Evolutionary conservation across 2,113 vertebrate genomes (phyloP).

Genomic region (Mirza zaza): DNA sequence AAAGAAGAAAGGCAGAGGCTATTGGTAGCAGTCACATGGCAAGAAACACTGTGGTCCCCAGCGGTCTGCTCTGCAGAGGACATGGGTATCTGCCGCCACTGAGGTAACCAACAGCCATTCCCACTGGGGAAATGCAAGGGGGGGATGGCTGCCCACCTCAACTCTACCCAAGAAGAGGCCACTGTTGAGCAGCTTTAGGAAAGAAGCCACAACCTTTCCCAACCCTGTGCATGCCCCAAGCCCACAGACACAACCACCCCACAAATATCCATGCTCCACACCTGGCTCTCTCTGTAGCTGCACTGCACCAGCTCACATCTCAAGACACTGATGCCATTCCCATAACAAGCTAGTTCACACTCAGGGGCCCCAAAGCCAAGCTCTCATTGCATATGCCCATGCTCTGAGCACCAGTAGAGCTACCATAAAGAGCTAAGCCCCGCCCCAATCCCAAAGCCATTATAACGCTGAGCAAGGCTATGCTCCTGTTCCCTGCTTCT

Average conservation of each 20-base stretch:
- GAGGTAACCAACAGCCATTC: not conserved
- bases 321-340: not conserved
- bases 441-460: not conserved
- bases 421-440: not conserved
- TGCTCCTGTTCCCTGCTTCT: not conserved
- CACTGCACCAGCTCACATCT: not conserved
- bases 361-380: not conserved
- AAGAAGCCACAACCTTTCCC: not conserved
- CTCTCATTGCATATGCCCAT: not conserved
- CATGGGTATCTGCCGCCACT: not conserved
- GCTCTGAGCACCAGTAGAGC: not conserved
- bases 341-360: not conserved
- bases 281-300: not conserved
- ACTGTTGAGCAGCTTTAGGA: not conserved
- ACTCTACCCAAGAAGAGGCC: not conserved
- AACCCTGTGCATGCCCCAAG: not conserved
- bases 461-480: not conserved
- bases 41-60: not conserved
- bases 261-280: not conserved
- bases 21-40: not conserved
- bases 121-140: not conserved
- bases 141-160: not conserved
- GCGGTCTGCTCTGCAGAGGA: not conserved
- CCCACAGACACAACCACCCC: not conserved
- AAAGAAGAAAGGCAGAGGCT: not conserved